Percentiles rank a stretch among this genome's conserved stretches.
These are phyloP conservation scores for Orcinus orca DNA, from an alignment of 2,113 vertebrate genomes.

Conservation along the genomic window DNA sequence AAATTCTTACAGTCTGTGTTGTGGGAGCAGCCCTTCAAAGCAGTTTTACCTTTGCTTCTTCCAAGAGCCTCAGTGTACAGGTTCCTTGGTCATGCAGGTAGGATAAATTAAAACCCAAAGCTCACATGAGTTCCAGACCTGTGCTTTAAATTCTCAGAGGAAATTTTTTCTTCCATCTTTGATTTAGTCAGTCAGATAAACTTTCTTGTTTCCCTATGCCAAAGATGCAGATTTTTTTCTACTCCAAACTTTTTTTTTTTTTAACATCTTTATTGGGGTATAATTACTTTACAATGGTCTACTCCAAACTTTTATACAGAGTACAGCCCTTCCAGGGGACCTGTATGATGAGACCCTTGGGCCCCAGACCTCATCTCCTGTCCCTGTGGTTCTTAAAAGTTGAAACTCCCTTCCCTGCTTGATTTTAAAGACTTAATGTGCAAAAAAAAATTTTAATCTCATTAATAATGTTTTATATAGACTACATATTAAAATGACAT, in stretches of 20 bases:
- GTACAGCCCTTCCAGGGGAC: not conserved
- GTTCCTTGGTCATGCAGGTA: not conserved
- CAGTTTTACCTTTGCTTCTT: not conserved
- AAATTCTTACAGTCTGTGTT: not conserved
- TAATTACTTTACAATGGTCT: no score
- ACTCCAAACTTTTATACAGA: not conserved
- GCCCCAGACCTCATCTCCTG: not conserved
- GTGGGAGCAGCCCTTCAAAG: not conserved
- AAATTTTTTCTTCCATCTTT: not conserved
- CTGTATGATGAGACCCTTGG: not conserved
- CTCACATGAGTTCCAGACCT: not conserved
- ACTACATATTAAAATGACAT: no score
- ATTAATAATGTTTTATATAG: no score
- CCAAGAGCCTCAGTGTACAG: not conserved
- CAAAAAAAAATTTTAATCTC: no score
- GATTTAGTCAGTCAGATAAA: not conserved
- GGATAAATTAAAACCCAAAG: conserved; percentile 31
- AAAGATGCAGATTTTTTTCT: not conserved
- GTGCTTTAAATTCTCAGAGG: not conserved
- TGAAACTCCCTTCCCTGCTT: not conserved
- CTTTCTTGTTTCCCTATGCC: not conserved
- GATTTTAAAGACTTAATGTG: no score
- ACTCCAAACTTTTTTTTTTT: not conserved
- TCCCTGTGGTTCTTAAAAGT: not conserved
- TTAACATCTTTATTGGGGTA: no score